Base-by-base conservation (phyloP, 1,140 invertebrate species). In the Cotesia vestalis region DNA sequence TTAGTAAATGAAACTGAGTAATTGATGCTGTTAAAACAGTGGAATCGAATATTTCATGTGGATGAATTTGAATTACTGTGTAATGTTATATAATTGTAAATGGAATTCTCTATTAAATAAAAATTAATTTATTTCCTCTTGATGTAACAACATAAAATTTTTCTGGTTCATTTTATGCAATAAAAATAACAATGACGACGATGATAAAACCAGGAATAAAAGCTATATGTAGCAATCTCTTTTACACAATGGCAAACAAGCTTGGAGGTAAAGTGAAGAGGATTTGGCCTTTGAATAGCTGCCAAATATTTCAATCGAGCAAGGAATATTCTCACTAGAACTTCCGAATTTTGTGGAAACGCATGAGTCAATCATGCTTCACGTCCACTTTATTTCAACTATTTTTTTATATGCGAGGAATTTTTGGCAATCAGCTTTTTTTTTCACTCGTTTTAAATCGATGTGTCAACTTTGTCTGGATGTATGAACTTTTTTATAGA, bases 231-330 rank as follows among this genome's bases (percentile, higher is more conserved):
- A 46, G 70, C 46, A 64, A 73, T 78, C 72, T 52, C 46, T 66
- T 53, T 76, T 73, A 66, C 63, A 63, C 61, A 69, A 67, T 64
- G 69, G 71, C 71, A 76, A 75, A 77, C 74, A 46, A 11, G 71
- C 75, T 76, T 66, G 46, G 53, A 34, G 53, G 72, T 57, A 70
- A 73, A 67, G 46, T 69, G 38, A 59, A 66, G 67, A 72, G 73
- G 69, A 51, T 63, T 60, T 4, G 38, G 69, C 67, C 74, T 81
- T 83, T 83, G 79, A 81, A 81, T 72, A 76, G 66, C 46, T 81
- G 81, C 81, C 80, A 83, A 71, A 75, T 73, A 78, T 83, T 83
- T 83, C 81, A 81, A 82, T 83, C 76, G 81, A 75, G 71, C 74
- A 20, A 27, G 57, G 17, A 59, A 27, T 59, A 59, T 59, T 59